A percentile compares a stretch with the other conserved stretches of the same genome.
Evolutionary conservation across 1,140 invertebrate genomes (phyloP).

Genomic region (Acyrthosiphon pisum): DNA sequence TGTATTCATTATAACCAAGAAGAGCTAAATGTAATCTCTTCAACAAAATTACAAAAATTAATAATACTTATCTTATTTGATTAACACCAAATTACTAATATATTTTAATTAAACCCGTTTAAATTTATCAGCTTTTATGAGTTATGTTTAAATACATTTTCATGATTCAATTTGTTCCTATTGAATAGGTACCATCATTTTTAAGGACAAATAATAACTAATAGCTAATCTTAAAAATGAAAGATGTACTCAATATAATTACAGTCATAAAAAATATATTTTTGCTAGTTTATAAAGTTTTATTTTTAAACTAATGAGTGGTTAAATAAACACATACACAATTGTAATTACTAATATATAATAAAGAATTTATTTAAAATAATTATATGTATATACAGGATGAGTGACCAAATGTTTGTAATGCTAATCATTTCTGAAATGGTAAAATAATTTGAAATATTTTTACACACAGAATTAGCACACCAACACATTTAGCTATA

Average conservation of each 20-base stretch:
- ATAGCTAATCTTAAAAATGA: background rate
- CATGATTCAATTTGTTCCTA: background rate
- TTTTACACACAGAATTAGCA: constrained; percentile 51
- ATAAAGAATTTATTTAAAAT: constrained; percentile 37
- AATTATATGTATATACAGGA: constrained; percentile 39
- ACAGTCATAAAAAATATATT: background rate
- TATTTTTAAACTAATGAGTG: background rate
- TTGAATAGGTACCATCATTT: background rate
- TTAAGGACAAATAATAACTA: background rate
- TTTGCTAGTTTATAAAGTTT: background rate
- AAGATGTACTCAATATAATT: background rate
- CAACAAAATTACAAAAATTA: background rate
- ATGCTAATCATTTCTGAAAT: constrained; percentile 25
- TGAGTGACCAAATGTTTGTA: constrained; percentile 17
- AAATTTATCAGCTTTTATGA: background rate
- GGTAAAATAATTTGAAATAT: constrained; percentile 18
- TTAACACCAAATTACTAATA: background rate
- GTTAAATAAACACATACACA: constrained; percentile 21
- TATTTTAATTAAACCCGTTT: background rate
- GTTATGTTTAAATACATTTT: too few species aligned
- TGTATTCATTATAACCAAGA: background rate
- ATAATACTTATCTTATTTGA: background rate
- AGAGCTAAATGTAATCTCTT: background rate
- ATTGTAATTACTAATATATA: constrained; percentile 13
- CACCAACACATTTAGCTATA: constrained; percentile 29